These are phyloP conservation scores for Drosophila cracens DNA, from an alignment of 2,888 invertebrate genomes.

Conservation along the genomic window DNA sequence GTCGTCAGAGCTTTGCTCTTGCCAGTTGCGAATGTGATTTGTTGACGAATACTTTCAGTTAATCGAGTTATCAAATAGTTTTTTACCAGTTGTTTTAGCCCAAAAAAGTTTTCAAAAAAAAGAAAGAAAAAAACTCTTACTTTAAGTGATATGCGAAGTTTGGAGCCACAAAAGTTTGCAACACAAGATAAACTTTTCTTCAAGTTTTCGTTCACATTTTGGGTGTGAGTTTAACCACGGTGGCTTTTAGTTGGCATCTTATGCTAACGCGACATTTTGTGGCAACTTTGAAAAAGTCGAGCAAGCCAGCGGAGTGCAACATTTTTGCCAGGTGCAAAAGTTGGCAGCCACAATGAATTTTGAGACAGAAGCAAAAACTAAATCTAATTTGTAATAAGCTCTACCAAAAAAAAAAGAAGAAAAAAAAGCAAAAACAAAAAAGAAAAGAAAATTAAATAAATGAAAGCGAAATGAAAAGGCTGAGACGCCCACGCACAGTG, in stretches of 20 bases:
- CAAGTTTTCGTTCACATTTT: slow-evolving; percentile 23
- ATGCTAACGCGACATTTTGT: slow-evolving; percentile 36
- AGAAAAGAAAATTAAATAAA: not conserved
- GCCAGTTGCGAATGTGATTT: not conserved
- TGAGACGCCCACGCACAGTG: slow-evolving; percentile 46
- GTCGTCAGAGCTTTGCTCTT: not conserved
- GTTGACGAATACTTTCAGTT: not conserved
- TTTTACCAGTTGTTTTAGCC: not conserved
- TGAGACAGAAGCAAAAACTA: slow-evolving; percentile 21
- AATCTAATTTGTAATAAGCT: slow-evolving; percentile 62
- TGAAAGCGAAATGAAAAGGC: slow-evolving; percentile 9
- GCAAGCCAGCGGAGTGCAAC: not conserved
- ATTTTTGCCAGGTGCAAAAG: slow-evolving; percentile 9
- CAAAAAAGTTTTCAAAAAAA: not conserved
- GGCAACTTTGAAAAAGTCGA: slow-evolving; percentile 18
- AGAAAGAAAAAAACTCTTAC: not conserved
- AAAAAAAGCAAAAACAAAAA: not conserved
- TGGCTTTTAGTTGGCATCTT: slow-evolving; percentile 42
- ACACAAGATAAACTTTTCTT: slow-evolving; percentile 17
- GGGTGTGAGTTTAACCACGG: slow-evolving; percentile 15
- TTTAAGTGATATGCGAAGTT: slow-evolving; percentile 19
- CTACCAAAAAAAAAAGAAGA: not conserved
- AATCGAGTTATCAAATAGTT: not conserved
- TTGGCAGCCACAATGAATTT: slow-evolving; percentile 10
- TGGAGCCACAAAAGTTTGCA: slow-evolving; percentile 24